Percentiles rank a stretch among this genome's conserved stretches.
phyloP scores from a whole-genome alignment of 2,797 vertebrate genomes.

The Manis crassicaudata region DNA sequence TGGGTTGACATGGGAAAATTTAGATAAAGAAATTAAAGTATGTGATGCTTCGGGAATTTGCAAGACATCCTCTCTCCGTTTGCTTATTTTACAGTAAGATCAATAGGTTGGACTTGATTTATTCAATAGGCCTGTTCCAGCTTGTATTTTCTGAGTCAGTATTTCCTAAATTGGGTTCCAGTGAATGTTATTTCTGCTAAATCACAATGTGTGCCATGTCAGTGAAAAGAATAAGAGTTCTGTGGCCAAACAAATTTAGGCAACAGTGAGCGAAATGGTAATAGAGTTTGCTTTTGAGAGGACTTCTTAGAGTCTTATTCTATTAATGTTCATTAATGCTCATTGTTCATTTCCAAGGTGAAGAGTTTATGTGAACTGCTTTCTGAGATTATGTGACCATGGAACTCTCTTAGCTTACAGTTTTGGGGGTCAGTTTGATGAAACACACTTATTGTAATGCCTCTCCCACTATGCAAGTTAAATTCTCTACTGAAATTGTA shows the following conservation, averaged over 20 bases:
- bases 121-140: neutral
- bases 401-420: neutral
- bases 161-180: constrained; percentile 13
- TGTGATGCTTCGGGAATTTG: neutral
- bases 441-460: neutral
- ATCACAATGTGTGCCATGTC: neutral
- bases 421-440: neutral
- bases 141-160: constrained; percentile 32
- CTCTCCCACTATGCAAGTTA: neutral
- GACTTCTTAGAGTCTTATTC: neutral
- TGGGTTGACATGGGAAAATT: neutral
- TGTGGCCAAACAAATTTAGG: neutral
- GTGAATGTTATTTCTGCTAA: neutral
- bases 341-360: neutral
- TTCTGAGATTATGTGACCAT: neutral
- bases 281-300: neutral
- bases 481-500: neutral
- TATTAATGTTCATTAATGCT: neutral
- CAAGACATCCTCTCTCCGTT: neutral
- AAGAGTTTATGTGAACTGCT: neutral
- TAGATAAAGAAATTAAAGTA: constrained; percentile 33
- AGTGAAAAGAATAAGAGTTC: neutral
- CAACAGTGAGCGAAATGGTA: neutral
- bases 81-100: constrained; percentile 4
- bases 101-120: neutral